phyloP scores from a whole-genome alignment of 2,113 vertebrate species.

The Cebidichthys violaceus region DNA sequence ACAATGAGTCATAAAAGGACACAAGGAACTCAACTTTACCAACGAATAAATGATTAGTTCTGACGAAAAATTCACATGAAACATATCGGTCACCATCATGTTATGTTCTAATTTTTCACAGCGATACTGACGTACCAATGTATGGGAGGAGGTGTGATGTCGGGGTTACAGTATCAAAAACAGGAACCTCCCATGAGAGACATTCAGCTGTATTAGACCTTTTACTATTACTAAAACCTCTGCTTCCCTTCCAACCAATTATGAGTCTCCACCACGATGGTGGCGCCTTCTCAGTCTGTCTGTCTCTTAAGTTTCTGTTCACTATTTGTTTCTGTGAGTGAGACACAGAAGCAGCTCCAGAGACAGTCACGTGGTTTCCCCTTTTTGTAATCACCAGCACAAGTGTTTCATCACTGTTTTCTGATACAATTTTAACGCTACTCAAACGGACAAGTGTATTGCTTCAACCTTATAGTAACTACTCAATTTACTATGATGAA shows the following conservation, averaged over 20 bases:
- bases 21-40: neutral
- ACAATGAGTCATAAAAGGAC: neutral
- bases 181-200: neutral
- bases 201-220: neutral
- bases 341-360: too few relatives aligned
- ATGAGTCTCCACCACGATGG: neutral
- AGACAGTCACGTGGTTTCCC: neutral
- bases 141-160: neutral
- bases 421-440: neutral
- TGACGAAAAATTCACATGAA: neutral
- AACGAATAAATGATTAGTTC: neutral
- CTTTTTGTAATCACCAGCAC: neutral
- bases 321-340: neutral
- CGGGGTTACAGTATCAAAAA: neutral
- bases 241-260: neutral
- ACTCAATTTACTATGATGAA: neutral
- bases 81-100: too few relatives aligned
- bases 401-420: neutral
- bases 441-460: neutral
- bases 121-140: neutral
- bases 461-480: neutral
- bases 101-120: neutral
- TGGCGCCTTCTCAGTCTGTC: neutral
- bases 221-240: neutral
- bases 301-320: neutral